Conservation (phyloP, 2,113 vertebrate genomes). For the Hemichromis elongatus region DNA sequence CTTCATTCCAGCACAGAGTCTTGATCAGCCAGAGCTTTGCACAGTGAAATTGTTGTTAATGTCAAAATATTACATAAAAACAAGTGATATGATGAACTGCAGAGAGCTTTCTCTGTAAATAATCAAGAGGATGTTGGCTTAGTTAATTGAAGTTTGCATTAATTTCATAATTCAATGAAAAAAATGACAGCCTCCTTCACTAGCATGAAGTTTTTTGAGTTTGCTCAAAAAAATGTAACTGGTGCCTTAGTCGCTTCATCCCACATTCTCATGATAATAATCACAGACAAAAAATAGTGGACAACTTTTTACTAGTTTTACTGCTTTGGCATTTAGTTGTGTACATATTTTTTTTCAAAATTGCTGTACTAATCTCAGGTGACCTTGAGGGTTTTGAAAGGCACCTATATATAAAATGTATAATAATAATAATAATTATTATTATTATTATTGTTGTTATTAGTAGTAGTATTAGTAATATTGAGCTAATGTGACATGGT, state of each 20-base stretch:
- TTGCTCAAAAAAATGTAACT: background rate
- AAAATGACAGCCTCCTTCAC: background rate
- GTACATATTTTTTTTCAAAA: background rate
- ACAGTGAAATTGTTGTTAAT: background rate
- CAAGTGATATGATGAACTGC: background rate
- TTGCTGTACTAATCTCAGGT: background rate
- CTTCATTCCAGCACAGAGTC: background rate
- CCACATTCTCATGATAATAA: background rate
- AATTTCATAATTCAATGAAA: background rate
- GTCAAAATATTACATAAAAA: background rate
- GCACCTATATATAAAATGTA: background rate
- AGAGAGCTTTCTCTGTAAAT: background rate
- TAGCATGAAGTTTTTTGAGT: background rate
- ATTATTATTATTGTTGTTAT: rapidly evolving
- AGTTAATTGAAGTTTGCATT: background rate
- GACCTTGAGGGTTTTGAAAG: background rate
- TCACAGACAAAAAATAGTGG: background rate
- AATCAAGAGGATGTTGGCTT: background rate
- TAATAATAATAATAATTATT: background rate
- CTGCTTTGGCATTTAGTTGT: background rate
- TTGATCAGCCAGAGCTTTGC: background rate
- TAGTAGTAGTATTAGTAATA: background rate
- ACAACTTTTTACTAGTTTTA: background rate
- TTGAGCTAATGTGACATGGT: background rate
- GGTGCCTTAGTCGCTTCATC: background rate